A percentile compares a stretch with the other conserved stretches of the same genome.
Conservation (phyloP, 2,888 invertebrate genomes). For the Crioceris asparagi region DNA sequence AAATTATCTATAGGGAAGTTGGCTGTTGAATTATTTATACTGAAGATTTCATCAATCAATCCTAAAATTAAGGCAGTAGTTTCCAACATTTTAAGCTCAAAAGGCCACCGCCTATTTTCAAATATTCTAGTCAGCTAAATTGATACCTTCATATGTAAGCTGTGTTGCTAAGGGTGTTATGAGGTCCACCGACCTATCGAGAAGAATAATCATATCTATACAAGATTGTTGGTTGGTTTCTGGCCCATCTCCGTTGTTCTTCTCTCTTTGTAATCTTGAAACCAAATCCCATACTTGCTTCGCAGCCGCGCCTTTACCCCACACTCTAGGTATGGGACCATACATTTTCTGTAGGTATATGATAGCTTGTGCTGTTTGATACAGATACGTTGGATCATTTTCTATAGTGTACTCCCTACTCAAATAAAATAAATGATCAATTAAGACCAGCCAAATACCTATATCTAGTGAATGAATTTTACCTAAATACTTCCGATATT, state of each 20-base stretch:
- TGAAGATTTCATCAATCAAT: slow-evolving; percentile 89
- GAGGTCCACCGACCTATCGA: slow-evolving; percentile 87
- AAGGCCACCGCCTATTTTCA: too few species aligned
- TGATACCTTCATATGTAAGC: slow-evolving; percentile 77
- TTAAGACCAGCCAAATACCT: not conserved
- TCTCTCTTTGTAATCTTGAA: slow-evolving; percentile 59
- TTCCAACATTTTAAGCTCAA: not conserved
- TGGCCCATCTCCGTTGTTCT: slow-evolving; percentile 35
- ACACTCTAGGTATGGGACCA: slow-evolving; percentile 80
- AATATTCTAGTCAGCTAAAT: too few species aligned
- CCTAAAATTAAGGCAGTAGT: slow-evolving; percentile 32
- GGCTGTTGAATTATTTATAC: slow-evolving; percentile 70
- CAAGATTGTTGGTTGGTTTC: slow-evolving; percentile 28
- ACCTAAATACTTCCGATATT: slow-evolving; percentile 67
- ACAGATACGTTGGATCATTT: slow-evolving; percentile 79
- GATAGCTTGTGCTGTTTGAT: slow-evolving; percentile 78
- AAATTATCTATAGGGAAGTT: slow-evolving; percentile 82
- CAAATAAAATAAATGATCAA: slow-evolving; percentile 4
- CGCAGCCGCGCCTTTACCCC: slow-evolving; percentile 77
- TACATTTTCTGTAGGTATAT: slow-evolving; percentile 77
- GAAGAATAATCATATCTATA: slow-evolving; percentile 80
- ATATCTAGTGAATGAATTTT: slow-evolving; percentile 2
- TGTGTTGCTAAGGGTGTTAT: slow-evolving; percentile 89
- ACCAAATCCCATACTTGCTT: slow-evolving; percentile 84
- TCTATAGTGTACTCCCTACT: slow-evolving; percentile 72